Base-by-base conservation (phyloP, 1,140 invertebrate species). In the Rhagoletis zephyria region DNA sequence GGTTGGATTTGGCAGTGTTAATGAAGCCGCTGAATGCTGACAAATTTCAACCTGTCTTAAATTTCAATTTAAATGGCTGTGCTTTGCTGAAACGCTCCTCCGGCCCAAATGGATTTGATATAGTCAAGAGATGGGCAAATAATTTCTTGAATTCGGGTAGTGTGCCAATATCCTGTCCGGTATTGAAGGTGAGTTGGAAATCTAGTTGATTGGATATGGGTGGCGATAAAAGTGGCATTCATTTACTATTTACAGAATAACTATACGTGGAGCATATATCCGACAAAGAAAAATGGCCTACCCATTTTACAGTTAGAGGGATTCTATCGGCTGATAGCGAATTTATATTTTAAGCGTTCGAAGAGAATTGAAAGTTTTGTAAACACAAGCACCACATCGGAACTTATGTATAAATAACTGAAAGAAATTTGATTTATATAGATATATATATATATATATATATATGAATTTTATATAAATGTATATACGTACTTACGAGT, bases 51-150 rank as follows among this genome's bases (percentile, higher is more conserved):
- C 30, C 42, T 9, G 56, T 85, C 3, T 85, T 63, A 4, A 74
- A n/a, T 45, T 74, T 74, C 14, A 74, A 45, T 74, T 74, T 74
- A 6, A 74, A 74, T 74, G 67, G 40, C 67, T 74, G 67, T 45
- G 42, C 2, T 0, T 40, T 74, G 67, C 4, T 74, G 42, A 74
- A 74, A 48, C 67, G 67, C n/a, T 74, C 67, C 42, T 74, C 40
- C 0, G 67, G 67, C 16, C 67, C 67, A 4, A 42, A 42, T 45
- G 67, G 67, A 10, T 74, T 74, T 10, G 67, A 74, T 74, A 48
- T 74, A 14, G 45, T 74, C 5, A 74, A 74, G 42, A 48, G 4
- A 48, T 74, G 67, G 67, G 42, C 42, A 4, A n/a, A 0, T 3
- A 48, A 74, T 45, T 48, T 74, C 7, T 7, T 74, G 40, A 74